A percentile compares a stretch with the other conserved stretches of the same genome.
These are phyloP conservation scores for Mythimna pallens DNA, from an alignment of 2,888 invertebrate species.

Conservation along the genomic window DNA sequence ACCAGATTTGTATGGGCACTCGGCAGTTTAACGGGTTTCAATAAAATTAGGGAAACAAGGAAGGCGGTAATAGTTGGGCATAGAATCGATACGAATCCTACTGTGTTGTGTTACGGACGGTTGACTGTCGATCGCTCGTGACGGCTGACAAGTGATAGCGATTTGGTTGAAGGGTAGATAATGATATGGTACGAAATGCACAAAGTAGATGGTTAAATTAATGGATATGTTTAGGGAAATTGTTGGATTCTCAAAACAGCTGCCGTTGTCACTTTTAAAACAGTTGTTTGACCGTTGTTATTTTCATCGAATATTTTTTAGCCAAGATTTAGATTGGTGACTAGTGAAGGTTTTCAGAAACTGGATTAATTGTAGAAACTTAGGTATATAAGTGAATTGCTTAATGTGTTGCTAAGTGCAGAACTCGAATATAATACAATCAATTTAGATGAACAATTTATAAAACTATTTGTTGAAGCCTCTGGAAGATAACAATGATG, in stretches of 20 bases:
- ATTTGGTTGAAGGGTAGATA: slow-evolving; percentile 35
- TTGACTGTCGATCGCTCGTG: slow-evolving; percentile 76
- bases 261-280: background rate
- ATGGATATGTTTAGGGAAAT: background rate
- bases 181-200: slow-evolving; percentile 6
- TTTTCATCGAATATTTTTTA: background rate
- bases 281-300: too few relatives aligned
- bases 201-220: slow-evolving; percentile 6
- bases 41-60: slow-evolving; percentile 71
- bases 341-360: background rate
- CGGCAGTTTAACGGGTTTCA: slow-evolving; percentile 71
- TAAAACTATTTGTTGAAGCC: too few relatives aligned
- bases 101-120: slow-evolving; percentile 77
- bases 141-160: slow-evolving; percentile 56
- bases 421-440: too few relatives aligned
- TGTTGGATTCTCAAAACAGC: background rate
- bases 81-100: slow-evolving; percentile 70
- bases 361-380: background rate
- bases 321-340: background rate
- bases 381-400: too few relatives aligned
- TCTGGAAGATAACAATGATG: too few relatives aligned
- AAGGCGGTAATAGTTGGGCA: slow-evolving; percentile 58
- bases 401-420: too few relatives aligned
- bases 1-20: slow-evolving; percentile 54
- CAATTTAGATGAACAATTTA: too few relatives aligned